These are phyloP conservation scores for Anastrepha obliqua DNA, from an alignment of 1,140 invertebrate genomes.

Conservation along the genomic window DNA sequence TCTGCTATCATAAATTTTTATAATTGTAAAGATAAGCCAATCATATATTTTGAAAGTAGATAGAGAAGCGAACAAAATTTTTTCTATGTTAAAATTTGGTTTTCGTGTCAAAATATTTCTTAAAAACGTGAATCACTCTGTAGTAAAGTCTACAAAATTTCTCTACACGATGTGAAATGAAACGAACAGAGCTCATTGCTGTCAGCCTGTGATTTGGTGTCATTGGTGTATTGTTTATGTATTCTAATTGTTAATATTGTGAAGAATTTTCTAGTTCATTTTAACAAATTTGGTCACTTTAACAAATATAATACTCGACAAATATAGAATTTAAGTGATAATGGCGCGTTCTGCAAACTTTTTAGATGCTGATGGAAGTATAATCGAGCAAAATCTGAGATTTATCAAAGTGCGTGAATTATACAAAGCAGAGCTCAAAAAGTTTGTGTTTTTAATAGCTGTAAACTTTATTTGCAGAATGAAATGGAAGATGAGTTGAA, in stretches of 20 bases:
- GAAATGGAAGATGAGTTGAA: slow-evolving; percentile 73
- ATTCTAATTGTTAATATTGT: background rate
- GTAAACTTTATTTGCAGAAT: slow-evolving; percentile 62
- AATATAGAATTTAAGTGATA: slow-evolving; percentile 29
- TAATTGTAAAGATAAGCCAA: too few species aligned
- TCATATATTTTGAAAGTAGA: too few species aligned
- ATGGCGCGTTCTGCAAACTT: slow-evolving; percentile 68
- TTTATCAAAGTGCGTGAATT: slow-evolving; percentile 72
- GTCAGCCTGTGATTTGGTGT: background rate
- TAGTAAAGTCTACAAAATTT: slow-evolving; percentile 21
- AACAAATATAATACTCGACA: too few species aligned
- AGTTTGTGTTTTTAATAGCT: too few species aligned
- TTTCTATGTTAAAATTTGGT: too few species aligned
- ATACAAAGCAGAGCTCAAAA: too few species aligned
- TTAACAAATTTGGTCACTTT: background rate
- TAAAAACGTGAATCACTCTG: background rate
- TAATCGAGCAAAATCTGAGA: slow-evolving; percentile 75
- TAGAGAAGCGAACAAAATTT: too few species aligned
- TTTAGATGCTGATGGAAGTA: slow-evolving; percentile 68
- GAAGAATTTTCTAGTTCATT: background rate
- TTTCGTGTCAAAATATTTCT: too few species aligned
- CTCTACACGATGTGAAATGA: background rate
- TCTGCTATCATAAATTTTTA: too few species aligned
- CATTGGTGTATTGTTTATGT: too few species aligned
- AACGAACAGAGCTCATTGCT: slow-evolving; percentile 9